phyloP scores from a whole-genome alignment of 2,113 vertebrate species.

The Pseudolaguvia tuberculata region DNA sequence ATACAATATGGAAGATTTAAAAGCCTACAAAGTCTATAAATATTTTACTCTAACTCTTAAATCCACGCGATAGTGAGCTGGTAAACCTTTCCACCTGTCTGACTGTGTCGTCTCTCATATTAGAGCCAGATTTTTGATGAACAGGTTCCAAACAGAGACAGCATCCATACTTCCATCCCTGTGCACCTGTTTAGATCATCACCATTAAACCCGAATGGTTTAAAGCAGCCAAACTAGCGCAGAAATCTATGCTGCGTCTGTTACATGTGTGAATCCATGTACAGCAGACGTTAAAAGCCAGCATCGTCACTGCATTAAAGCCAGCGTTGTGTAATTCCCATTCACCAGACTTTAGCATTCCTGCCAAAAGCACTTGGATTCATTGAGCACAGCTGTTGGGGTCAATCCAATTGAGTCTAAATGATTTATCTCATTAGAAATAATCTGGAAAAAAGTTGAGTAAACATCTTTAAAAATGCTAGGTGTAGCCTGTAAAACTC shows the following conservation, averaged over 20 bases:
- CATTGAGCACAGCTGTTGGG: slow-evolving; percentile 6
- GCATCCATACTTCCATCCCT: too few relatives aligned
- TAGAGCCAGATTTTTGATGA: neutral
- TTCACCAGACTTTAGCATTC: slow-evolving; percentile 1
- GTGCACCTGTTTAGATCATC: neutral
- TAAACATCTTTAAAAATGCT: too few relatives aligned
- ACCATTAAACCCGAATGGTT: neutral
- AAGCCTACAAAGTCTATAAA: neutral
- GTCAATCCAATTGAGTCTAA: neutral
- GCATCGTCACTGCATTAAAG: neutral
- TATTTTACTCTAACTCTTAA: neutral
- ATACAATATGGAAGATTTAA: neutral
- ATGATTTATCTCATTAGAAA: neutral
- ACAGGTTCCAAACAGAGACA: neutral
- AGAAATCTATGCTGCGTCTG: neutral
- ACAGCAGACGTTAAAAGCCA: slow-evolving; percentile 22
- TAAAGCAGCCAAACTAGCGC: neutral
- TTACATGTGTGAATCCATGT: neutral
- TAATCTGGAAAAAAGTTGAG: neutral
- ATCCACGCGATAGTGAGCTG: neutral
- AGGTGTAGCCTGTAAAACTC: too few relatives aligned
- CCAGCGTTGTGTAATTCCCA: slow-evolving; percentile 11
- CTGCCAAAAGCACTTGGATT: slow-evolving; percentile 2
- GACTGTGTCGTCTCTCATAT: neutral
- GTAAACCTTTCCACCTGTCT: neutral